These are phyloP conservation scores for Ganaspis brasiliensis DNA, from an alignment of 2,888 invertebrate species.

Conservation along the genomic window DNA sequence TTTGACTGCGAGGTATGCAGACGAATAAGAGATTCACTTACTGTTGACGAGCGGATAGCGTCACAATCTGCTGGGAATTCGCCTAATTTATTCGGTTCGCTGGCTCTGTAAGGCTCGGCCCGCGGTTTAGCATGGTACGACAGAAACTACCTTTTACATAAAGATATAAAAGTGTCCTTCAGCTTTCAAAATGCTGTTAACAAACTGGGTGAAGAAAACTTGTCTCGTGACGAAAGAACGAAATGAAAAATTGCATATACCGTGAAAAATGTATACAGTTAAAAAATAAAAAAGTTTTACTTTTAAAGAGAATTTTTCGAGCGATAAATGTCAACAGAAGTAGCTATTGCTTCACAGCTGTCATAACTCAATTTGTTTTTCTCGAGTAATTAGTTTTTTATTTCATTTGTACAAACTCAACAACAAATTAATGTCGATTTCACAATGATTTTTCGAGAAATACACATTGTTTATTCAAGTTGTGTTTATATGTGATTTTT, in stretches of 20 bases:
- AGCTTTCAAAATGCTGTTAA: conserved; percentile 10
- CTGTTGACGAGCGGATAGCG: conserved; percentile 14
- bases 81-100: conserved; percentile 28
- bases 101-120: conserved; percentile 17
- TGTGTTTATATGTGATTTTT: neutral
- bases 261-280: neutral
- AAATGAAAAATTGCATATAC: conserved; percentile 6
- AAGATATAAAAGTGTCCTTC: conserved; percentile 27
- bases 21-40: conserved; percentile 33
- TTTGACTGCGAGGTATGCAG: conserved; percentile 11
- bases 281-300: neutral
- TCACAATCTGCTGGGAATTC: conserved; percentile 28
- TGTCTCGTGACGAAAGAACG: neutral
- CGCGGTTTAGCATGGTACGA: neutral
- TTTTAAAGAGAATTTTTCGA: neutral
- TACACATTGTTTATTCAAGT: neutral
- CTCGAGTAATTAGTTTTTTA: neutral
- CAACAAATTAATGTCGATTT: neutral
- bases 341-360: neutral
- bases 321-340: neutral
- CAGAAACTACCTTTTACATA: conserved; percentile 21
- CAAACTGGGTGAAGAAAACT: neutral
- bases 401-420: neutral
- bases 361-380: neutral
- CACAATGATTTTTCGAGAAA: neutral